Percentiles rank a stretch among this genome's conserved stretches.
Conservation (phyloP, 2,888 invertebrate genomes). For the Agonopterix subpropinquella region DNA sequence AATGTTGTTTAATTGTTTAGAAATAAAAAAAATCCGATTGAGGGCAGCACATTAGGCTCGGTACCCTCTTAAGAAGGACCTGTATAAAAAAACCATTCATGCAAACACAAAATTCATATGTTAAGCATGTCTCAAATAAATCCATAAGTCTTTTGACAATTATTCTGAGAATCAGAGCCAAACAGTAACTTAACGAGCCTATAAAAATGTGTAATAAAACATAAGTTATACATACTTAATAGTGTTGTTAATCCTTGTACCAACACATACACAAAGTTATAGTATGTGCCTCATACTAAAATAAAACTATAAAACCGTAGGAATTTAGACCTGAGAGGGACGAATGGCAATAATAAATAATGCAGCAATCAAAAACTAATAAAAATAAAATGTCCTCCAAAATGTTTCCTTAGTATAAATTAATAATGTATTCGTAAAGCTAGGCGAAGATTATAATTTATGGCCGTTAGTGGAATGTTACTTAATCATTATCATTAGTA, state of each 20-base stretch:
- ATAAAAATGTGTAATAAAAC: slow-evolving; percentile 37
- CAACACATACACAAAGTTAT: slow-evolving; percentile 5
- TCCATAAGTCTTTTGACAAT: slow-evolving; percentile 11
- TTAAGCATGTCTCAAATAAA: neutral
- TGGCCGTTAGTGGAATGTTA: too few species aligned
- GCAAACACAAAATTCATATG: too few species aligned
- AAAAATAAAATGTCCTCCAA: slow-evolving; percentile 3
- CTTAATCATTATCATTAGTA: too few species aligned
- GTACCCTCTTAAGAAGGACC: too few species aligned
- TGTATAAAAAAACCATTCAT: too few species aligned
- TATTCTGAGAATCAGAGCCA: slow-evolving; percentile 11
- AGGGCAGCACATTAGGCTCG: too few species aligned
- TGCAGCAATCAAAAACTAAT: slow-evolving; percentile 8
- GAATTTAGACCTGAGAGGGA: slow-evolving; percentile 23
- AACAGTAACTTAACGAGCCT: slow-evolving; percentile 28
- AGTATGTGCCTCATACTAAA: slow-evolving; percentile 30
- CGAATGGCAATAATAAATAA: slow-evolving; percentile 9
- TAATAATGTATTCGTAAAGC: too few species aligned
- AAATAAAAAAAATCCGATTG: too few species aligned
- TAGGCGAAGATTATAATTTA: too few species aligned
- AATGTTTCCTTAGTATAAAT: slow-evolving; percentile 1
- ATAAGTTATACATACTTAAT: slow-evolving; percentile 35
- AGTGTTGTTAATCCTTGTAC: slow-evolving; percentile 23
- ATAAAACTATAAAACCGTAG: slow-evolving; percentile 28
- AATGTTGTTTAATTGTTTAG: too few species aligned